Conservation (phyloP, 2,888 invertebrate species). For the Odontocerum albicorne region DNA sequence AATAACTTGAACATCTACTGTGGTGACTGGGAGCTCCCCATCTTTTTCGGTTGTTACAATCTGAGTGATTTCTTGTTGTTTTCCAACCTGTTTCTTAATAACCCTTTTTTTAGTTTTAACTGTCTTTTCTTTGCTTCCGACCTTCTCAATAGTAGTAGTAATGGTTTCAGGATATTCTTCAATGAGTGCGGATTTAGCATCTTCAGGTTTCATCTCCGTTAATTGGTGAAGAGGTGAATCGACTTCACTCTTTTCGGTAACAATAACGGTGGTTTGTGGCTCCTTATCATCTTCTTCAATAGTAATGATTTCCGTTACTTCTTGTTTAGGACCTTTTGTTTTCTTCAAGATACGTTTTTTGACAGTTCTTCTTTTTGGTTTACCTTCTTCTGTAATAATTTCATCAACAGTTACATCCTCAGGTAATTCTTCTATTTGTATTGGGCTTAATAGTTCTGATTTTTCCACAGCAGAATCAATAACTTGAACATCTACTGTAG, state of each 20-base stretch:
- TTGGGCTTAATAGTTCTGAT: constrained; percentile 38
- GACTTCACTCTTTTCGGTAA: constrained; percentile 23
- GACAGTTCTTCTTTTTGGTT: constrained; percentile 44
- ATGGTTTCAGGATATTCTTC: constrained; percentile 48
- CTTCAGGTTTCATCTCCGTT: constrained; percentile 8
- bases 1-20: constrained; percentile 15
- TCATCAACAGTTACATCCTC: constrained; percentile 40
- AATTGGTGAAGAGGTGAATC: constrained; percentile 9
- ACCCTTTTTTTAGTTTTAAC: constrained; percentile 37
- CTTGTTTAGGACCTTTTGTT: constrained; percentile 39
- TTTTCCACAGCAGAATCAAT: constrained; percentile 40
- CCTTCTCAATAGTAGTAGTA: constrained; percentile 42
- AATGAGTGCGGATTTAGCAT: neutral
- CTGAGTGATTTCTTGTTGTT: constrained; percentile 48
- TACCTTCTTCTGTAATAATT: constrained; percentile 32
- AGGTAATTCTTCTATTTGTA: constrained; percentile 26
- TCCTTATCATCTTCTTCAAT: constrained; percentile 45
- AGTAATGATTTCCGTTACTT: constrained; percentile 43
- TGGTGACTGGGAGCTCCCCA: constrained; percentile 43
- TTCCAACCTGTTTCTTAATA: constrained; percentile 42
- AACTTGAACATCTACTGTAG: constrained; percentile 38
- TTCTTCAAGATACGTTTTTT: constrained; percentile 41
- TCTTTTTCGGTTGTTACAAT: constrained; percentile 46
- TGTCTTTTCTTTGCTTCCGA: constrained; percentile 40
- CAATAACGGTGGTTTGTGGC: constrained; percentile 39